A percentile compares a stretch with the other conserved stretches of the same genome.
Conservation (phyloP, 2,888 invertebrate genomes). For the Sclerodermus sp. region DNA sequence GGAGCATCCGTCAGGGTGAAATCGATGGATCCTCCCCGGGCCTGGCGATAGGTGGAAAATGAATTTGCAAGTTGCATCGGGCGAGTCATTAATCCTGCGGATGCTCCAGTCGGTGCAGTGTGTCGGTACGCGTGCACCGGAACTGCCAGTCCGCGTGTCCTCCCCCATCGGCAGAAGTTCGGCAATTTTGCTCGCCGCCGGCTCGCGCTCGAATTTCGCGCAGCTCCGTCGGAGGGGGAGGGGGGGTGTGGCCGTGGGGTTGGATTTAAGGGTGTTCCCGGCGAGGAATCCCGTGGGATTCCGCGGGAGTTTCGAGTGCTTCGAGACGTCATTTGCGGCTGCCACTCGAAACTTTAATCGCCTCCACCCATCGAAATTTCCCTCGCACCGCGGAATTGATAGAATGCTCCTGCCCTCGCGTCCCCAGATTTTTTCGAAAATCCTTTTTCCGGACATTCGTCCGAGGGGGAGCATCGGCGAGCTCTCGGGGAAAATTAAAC, state of each 20-base stretch:
- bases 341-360: slow-evolving; percentile 23
- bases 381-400: background rate
- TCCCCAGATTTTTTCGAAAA: too few species aligned
- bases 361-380: slow-evolving; percentile 7
- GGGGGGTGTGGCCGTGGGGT: too few species aligned
- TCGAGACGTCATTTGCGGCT: slow-evolving; percentile 19
- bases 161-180: background rate
- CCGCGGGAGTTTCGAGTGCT: slow-evolving; percentile 19
- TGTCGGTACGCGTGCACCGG: too few species aligned
- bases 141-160: background rate
- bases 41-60: slow-evolving; percentile 15
- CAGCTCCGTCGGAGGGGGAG: background rate
- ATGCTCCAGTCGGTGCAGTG: background rate
- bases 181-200: slow-evolving; percentile 2
- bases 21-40: background rate
- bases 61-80: slow-evolving; percentile 6
- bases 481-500: too few species aligned
- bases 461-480: too few species aligned
- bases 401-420: too few species aligned
- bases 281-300: slow-evolving; percentile 11
- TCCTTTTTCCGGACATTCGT: too few species aligned
- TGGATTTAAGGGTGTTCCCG: too few species aligned
- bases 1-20: too few species aligned
- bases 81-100: slow-evolving; percentile 6
- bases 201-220: slow-evolving; percentile 13